Conservation (phyloP, 2,113 vertebrate species). For the Scolopax mira region DNA sequence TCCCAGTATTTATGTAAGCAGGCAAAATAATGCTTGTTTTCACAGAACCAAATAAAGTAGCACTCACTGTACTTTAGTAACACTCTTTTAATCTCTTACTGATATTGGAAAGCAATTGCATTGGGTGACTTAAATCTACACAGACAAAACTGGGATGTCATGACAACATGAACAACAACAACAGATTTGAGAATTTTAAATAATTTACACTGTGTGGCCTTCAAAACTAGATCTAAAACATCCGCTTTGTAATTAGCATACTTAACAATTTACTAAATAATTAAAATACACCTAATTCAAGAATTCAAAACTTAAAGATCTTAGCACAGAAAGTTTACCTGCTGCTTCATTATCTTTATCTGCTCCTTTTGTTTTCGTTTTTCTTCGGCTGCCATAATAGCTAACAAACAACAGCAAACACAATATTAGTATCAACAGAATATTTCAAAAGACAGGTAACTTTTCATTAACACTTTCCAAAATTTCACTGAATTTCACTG, state of each 20-base stretch:
- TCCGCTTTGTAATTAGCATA: neutral
- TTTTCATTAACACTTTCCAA: neutral
- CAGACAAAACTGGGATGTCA: neutral
- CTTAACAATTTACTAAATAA: neutral
- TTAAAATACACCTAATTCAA: neutral
- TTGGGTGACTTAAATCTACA: neutral
- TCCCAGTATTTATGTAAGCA: neutral
- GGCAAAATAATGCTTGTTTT: neutral
- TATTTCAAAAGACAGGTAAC: neutral
- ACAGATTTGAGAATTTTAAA: neutral
- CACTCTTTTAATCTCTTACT: neutral
- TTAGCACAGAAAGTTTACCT: slow-evolving; percentile 76
- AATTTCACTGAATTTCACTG: no score
- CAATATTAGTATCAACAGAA: slow-evolving; percentile 4
- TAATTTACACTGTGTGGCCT: neutral
- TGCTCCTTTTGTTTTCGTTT: slow-evolving; percentile 94
- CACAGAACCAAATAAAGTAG: neutral
- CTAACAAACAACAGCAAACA: slow-evolving; percentile 70
- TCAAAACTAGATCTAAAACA: neutral
- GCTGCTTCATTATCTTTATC: slow-evolving; percentile 94
- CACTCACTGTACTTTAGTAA: no score
- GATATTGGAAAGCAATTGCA: neutral
- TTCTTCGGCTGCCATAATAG: slow-evolving; percentile 93
- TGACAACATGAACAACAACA: neutral
- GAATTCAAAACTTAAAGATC: neutral